A percentile compares a stretch with the other conserved stretches of the same genome.
Conservation (phyloP, 1,140 invertebrate species). For the Oryzaephilus surinamensis region DNA sequence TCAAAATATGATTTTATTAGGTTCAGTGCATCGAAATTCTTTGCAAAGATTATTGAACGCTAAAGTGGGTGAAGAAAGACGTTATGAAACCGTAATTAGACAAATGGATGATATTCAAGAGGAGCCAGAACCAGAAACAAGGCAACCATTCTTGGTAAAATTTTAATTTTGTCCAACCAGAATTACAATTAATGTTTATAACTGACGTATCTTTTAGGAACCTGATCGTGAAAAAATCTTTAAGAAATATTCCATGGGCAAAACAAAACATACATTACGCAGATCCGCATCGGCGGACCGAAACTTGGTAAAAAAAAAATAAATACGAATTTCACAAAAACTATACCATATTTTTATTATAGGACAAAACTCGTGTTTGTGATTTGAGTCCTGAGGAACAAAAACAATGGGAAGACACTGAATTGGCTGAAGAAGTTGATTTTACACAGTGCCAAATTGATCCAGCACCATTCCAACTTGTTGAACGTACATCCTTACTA, state of each 20-base stretch:
- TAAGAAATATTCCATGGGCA: too few species aligned
- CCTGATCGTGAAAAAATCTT: too few species aligned
- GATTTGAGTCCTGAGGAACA: constrained; percentile 50
- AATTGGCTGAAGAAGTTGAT: constrained; percentile 73
- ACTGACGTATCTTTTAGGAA: not conserved
- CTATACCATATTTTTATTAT: not conserved
- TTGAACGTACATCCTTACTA: constrained; percentile 87
- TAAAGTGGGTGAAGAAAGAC: constrained; percentile 71
- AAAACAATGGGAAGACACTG: constrained; percentile 80
- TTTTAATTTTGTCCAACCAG: constrained; percentile 3
- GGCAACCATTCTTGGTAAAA: constrained; percentile 28
- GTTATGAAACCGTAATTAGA: constrained; percentile 52
- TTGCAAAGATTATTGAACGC: constrained; percentile 77
- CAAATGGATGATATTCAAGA: constrained; percentile 28
- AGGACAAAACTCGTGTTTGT: constrained; percentile 63
- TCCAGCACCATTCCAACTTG: constrained; percentile 94
- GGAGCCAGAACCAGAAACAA: constrained; percentile 45
- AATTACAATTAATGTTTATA: not conserved
- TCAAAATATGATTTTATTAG: constrained; percentile 86
- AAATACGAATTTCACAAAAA: too few species aligned
- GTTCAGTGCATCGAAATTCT: constrained; percentile 81
- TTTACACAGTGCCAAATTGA: constrained; percentile 86
- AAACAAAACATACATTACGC: too few species aligned
- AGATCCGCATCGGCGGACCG: not conserved
- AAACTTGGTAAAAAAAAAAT: too few species aligned